Evolutionary conservation across 2,797 vertebrate genomes (phyloP), one percentile per base, ranked within the genome.

Genomic region (Cryptoblepharus egeriae): DNA sequence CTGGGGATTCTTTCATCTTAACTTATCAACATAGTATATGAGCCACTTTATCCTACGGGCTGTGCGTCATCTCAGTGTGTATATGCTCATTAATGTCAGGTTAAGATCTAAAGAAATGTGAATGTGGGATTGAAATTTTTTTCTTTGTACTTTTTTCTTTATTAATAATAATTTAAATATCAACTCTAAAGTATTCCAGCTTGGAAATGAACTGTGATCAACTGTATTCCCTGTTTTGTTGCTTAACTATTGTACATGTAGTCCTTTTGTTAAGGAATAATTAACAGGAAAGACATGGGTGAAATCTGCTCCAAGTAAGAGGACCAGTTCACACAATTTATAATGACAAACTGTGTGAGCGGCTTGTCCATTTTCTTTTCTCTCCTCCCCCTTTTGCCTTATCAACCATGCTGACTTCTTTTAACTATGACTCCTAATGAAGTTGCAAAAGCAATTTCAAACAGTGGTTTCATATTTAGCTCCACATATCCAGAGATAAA

Each of bases 1-100:
- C 91, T 94, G 85, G 80, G 49, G 75, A 90, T 90, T 91, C 94
- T 95, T 95, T 95, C 93, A 95, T 95, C 93, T 94, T 90, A 93
- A 91, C 91, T 94, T 94, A 94, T 93, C 94, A 94, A 90, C 91
- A 88, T 92, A 92, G 91, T 92, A 91, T 94, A 93, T 88, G 89
- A 94, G 87, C 91, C 77, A 81, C 85, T 90, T 90, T 89, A 85
- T 83, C 79, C 85, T 86, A 70, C 80, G 72, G 83, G 73, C 72
- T 87, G 90, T 90, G 84, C 85, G 80, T 94, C 84, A 88, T 93
- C 83, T 90, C 93, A 87, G 91, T 91, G 89, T 93, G 91, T 89
- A 89, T 92, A 92, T 92, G 86, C 91, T 87, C 90, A 74, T 88
- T 92, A 90, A 83, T 89, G 92, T 93, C 90, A 93, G 88, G 89